A percentile compares a stretch with the other conserved stretches of the same genome.
phyloP scores from a whole-genome alignment of 2,797 vertebrate species.

The Chelonia mydas region DNA sequence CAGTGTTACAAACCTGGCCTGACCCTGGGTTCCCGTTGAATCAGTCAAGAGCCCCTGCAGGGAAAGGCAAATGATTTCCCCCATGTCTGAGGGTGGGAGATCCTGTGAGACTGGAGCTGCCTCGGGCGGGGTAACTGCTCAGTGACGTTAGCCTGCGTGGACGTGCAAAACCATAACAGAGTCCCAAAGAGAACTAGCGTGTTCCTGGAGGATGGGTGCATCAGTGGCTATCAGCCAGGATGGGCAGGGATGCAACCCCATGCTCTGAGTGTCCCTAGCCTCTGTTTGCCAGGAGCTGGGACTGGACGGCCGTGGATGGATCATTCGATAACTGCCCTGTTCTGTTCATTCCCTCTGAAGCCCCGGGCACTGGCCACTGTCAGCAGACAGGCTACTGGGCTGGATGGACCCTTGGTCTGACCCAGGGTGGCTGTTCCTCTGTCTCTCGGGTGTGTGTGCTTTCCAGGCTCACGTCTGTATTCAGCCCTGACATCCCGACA shows the following conservation, averaged over 20 bases:
- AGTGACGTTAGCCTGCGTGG: not conserved
- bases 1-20: not conserved
- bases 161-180: too few species aligned
- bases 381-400: not conserved
- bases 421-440: not conserved
- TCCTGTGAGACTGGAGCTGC: not conserved
- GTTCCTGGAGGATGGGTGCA: not conserved
- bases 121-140: too few species aligned
- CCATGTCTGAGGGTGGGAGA: too few species aligned
- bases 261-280: too few species aligned
- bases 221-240: too few species aligned
- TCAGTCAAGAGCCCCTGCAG: not conserved
- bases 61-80: not conserved
- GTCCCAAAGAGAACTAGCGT: not conserved
- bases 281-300: too few species aligned
- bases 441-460: accelerated
- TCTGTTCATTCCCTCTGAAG: not conserved
- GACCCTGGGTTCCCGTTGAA: not conserved
- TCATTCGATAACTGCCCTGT: too few species aligned
- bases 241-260: not conserved
- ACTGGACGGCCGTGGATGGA: too few species aligned
- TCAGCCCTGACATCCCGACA: accelerated
- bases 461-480: not conserved
- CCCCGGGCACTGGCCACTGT: not conserved
- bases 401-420: not conserved